These are phyloP conservation scores for Antigone vipio DNA, from an alignment of 2,113 vertebrate genomes.

Conservation along the genomic window DNA sequence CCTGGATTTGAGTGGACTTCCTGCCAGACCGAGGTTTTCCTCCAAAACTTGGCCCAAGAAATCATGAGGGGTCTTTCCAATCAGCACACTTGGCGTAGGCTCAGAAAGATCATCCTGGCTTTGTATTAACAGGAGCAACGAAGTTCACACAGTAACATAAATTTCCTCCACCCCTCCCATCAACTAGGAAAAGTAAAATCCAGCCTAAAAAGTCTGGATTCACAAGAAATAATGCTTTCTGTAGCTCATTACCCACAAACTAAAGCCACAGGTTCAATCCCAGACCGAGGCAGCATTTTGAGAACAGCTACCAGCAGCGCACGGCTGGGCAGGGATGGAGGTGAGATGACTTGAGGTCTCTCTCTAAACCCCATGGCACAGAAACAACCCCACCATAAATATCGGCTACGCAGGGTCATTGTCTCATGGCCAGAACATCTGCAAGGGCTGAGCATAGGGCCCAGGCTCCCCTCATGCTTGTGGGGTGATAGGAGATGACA, in stretches of 20 bases:
- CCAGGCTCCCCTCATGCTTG: fast-evolving
- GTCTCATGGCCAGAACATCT: background rate
- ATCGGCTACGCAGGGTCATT: background rate
- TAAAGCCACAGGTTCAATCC: conserved; percentile 17
- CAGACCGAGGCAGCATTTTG: background rate
- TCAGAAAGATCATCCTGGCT: background rate
- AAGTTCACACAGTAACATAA: background rate
- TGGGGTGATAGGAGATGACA: background rate
- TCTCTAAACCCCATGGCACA: background rate
- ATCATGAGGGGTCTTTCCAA: background rate
- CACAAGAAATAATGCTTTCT: background rate
- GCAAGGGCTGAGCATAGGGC: background rate
- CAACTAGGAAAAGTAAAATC: background rate
- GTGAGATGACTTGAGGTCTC: background rate
- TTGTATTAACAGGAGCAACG: background rate
- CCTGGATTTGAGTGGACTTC: background rate
- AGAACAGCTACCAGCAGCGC: background rate
- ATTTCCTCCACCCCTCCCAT: background rate
- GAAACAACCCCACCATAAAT: background rate
- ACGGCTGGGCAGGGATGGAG: background rate
- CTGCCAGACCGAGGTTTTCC: background rate
- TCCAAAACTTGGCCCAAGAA: background rate
- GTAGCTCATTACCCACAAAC: background rate
- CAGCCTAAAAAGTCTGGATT: background rate
- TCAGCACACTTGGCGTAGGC: fast-evolving